Evolutionary conservation across 2,797 vertebrate genomes (phyloP).

Genomic region (Pangasius macronema): DNA sequence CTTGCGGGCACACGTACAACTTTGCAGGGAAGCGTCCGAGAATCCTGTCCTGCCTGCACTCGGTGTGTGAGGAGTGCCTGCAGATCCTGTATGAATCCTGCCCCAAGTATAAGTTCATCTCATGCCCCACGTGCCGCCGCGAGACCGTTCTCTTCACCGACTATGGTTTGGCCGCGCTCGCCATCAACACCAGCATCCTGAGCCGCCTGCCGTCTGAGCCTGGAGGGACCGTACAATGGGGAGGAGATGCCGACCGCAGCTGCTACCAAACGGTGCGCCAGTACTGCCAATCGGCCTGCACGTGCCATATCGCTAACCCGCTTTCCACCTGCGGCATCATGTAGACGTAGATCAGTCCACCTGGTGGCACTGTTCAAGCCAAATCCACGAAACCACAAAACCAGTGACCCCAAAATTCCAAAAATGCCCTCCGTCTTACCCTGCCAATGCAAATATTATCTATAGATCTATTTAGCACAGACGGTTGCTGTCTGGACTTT

Average conservation of each 20-base stretch:
- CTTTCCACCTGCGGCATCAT: slow-evolving; percentile 97
- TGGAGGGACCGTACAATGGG: slow-evolving; percentile 90
- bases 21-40: slow-evolving; percentile 92
- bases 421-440: slow-evolving; percentile 50
- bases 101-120: slow-evolving; percentile 99
- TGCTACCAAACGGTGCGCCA: slow-evolving; percentile 99
- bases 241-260: slow-evolving; percentile 92
- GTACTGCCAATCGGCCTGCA: slow-evolving; percentile 97
- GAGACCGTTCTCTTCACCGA: slow-evolving; percentile 99
- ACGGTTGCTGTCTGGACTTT: slow-evolving; percentile 73
- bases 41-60: slow-evolving; percentile 97
- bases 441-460: slow-evolving; percentile 72
- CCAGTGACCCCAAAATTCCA: slow-evolving; percentile 40
- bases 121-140: slow-evolving; percentile 93
- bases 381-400: slow-evolving; percentile 32
- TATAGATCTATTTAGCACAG: slow-evolving; percentile 82
- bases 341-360: slow-evolving; percentile 69
- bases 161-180: slow-evolving; percentile 95
- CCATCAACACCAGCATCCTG: slow-evolving; percentile 98
- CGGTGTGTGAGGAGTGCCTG: slow-evolving; percentile 97
- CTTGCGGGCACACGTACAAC: slow-evolving; percentile 96
- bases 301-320: slow-evolving; percentile 95
- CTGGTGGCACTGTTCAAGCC: slow-evolving; percentile 40
- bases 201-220: slow-evolving; percentile 91
- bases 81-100: slow-evolving; percentile 99